Evolutionary conservation across 2,797 vertebrate species (phyloP), one percentile per base, ranked within the genome.

Genomic region (Cercopithecus diana): DNA sequence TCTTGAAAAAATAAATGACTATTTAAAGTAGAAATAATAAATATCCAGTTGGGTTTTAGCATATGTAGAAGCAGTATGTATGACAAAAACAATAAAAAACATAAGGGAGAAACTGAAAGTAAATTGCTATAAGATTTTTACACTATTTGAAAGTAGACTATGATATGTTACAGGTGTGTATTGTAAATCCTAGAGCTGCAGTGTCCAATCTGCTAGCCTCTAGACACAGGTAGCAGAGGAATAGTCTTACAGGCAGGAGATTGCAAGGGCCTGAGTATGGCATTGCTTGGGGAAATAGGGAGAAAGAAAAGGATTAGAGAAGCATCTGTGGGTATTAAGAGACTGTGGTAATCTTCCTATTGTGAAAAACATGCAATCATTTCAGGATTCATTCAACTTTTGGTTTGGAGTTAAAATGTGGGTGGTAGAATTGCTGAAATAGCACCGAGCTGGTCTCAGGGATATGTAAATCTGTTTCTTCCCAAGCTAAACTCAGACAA

Each of bases 381-480:
- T 76, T 58, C 61, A 57, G 48, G 26, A 75, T 41, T 86, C 45
- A 61, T 91, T 61, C 24, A 81, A 55, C 48, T 88, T 76, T 61
- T 50, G 48, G 17, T 88, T 92, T 93, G 36, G 93, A 75, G 45
- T 84, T 95, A 82, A 76, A 88, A 89, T 43, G 7, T n/a, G 67
- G 55, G 2, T 11, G 45, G 39, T 89, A 7, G 7, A 48, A 12
- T 45, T 70, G 76, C 10, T 12, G 41, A 33, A 72, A 81, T 41
- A 50, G 36, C 73, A 45, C 64, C 75, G 30, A 93, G 64, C 67
- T 36, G 26, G 76, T 41, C 57, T 88, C 79, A 48, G 75, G 50
- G n/a, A 41, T 88, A 77, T 82, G 43, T 76, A 64, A 72, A n/a
- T n/a, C 39, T 77, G 33, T 86, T 95, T 85, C 61, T 90, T 84